phyloP scores from a whole-genome alignment of 2,797 vertebrate genomes.

The Dallia pectoralis region DNA sequence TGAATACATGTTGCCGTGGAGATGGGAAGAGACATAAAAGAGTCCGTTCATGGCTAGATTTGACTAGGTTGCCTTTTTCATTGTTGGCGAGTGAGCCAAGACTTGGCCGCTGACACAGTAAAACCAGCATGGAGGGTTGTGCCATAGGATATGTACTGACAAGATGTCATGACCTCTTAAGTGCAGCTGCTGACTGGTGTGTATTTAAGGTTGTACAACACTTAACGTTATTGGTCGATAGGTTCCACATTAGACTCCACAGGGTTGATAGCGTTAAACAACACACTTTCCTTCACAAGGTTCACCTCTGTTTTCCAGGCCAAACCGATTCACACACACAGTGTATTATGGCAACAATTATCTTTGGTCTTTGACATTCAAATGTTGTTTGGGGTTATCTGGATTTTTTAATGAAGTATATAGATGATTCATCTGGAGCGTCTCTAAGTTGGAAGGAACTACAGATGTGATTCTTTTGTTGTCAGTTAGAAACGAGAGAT shows the following conservation, averaged over 20 bases:
- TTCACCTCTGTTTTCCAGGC: too few species aligned
- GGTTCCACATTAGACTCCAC: not conserved
- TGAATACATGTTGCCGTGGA: not conserved
- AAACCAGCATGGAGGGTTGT: not conserved
- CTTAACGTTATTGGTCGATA: too few species aligned
- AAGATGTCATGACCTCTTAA: not conserved
- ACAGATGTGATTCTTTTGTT: too few species aligned
- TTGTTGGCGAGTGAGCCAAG: not conserved
- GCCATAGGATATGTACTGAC: not conserved
- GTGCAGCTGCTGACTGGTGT: not conserved
- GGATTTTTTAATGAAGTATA: too few species aligned
- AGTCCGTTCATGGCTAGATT: not conserved
- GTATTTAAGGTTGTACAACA: too few species aligned
- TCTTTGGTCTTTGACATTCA: too few species aligned
- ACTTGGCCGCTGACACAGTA: not conserved
- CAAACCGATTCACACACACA: too few species aligned
- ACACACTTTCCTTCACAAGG: not conserved
- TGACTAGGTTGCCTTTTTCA: not conserved
- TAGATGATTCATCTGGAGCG: too few species aligned
- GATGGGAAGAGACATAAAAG: not conserved
- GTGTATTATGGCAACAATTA: too few species aligned
- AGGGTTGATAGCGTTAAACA: not conserved
- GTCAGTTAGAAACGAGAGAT: too few species aligned
- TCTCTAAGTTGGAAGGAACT: too few species aligned
- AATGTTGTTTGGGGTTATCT: too few species aligned